phyloP scores from a whole-genome alignment of 1,140 invertebrate species.

The Orius insidiosus region DNA sequence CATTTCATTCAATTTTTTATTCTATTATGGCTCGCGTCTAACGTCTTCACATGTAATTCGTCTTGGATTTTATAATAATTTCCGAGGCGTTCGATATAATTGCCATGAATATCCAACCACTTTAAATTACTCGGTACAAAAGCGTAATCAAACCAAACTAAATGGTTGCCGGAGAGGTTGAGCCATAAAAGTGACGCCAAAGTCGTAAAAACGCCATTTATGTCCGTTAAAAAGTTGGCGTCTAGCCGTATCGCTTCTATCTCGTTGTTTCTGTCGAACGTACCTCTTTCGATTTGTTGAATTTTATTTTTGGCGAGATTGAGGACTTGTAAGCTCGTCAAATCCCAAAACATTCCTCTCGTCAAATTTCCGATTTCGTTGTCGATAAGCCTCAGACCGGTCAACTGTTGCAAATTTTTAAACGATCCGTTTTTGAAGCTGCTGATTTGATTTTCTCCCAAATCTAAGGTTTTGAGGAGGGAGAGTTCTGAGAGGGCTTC shows the following conservation, averaged over 20 bases:
- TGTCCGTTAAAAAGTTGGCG: constrained; percentile 67
- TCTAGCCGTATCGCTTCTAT: constrained; percentile 72
- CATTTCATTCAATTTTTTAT: constrained; percentile 57
- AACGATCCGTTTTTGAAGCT: constrained; percentile 68
- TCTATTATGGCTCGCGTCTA: constrained; percentile 75
- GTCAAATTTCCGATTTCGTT: constrained; percentile 73
- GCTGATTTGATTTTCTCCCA: constrained; percentile 71
- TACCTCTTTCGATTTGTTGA: constrained; percentile 58
- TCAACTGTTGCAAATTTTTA: constrained; percentile 64
- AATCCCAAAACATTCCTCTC: constrained; percentile 66
- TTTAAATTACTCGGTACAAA: constrained; percentile 72
- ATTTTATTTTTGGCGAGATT: constrained; percentile 79
- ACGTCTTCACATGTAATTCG: constrained; percentile 52
- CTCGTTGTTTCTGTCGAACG: constrained; percentile 59
- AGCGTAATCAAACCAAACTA: constrained; percentile 80
- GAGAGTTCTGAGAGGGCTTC: constrained; percentile 62
- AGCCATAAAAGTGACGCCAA: constrained; percentile 64
- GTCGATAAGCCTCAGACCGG: constrained; percentile 64
- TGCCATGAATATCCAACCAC: constrained; percentile 77
- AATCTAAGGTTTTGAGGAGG: constrained; percentile 66
- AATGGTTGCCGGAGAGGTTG: constrained; percentile 78
- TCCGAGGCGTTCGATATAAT: constrained; percentile 65
- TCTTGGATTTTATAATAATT: constrained; percentile 73
- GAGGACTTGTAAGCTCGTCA: constrained; percentile 63
- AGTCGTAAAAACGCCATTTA: constrained; percentile 69